Evolutionary conservation across 2,797 vertebrate species (phyloP).

Genomic region (Sorex maritimensis): DNA sequence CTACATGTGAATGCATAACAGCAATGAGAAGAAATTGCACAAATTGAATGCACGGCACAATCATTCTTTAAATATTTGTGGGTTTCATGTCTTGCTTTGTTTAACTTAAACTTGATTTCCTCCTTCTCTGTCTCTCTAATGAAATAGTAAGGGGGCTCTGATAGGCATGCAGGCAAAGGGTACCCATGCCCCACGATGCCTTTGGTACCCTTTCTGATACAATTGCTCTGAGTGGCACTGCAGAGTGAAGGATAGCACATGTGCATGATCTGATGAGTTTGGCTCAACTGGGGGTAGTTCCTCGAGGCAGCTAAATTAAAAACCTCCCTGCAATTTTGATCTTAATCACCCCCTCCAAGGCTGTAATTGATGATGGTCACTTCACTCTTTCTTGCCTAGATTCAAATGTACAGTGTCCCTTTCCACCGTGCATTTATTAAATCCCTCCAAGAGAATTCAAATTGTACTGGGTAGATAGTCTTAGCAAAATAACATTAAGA

Average conservation of each 20-base stretch:
- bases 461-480: fast-evolving
- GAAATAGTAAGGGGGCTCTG: slow-evolving; percentile 66
- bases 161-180: slow-evolving; percentile 80
- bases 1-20: not conserved
- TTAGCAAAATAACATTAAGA: not conserved
- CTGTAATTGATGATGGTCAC: slow-evolving; percentile 91
- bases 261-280: slow-evolving; percentile 91
- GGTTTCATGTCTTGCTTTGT: slow-evolving; percentile 30
- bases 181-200: slow-evolving; percentile 68
- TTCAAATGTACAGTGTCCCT: not conserved
- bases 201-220: slow-evolving; percentile 84
- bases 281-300: slow-evolving; percentile 87
- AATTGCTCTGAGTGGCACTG: slow-evolving; percentile 87
- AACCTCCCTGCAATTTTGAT: slow-evolving; percentile 92
- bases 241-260: slow-evolving; percentile 86
- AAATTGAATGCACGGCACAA: not conserved
- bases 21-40: not conserved
- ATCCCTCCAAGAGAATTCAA: slow-evolving; percentile 4
- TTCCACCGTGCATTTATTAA: not conserved
- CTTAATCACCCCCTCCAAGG: slow-evolving; percentile 92
- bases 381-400: slow-evolving; percentile 89
- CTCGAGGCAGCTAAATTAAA: slow-evolving; percentile 91
- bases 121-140: slow-evolving; percentile 36
- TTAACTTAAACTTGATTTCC: slow-evolving; percentile 50
- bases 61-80: slow-evolving; percentile 49